Base-by-base conservation (phyloP, 2,888 invertebrate genomes). In the Patella depressa region DNA sequence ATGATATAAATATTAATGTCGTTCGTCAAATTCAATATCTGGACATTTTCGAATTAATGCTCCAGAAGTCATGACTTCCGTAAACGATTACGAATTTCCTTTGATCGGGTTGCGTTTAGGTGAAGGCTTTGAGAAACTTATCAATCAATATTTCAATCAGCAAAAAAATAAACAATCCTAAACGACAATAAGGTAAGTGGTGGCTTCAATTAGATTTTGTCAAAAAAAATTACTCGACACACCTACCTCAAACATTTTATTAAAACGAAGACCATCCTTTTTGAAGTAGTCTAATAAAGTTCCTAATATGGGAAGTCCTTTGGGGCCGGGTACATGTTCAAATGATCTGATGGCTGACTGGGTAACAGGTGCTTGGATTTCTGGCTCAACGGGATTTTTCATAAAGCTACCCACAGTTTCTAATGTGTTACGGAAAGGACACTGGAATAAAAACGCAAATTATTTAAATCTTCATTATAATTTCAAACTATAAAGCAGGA, bases 221-320 rank as follows among this genome's bases (percentile, higher is more conserved):
- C 45, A 45, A 9, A 45, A 45, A 0, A 3, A 24, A 76, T 45
- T 0, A 45, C 45, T 7, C 9, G 45, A 29, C n/a, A 54, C 17
- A 59, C 83, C 65, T 83, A 91, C 91, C 86, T 91, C 88, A 83
- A 90, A 90, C 89, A 91, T 89, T 85, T 90, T 91, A 73, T 84
- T 85, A 80, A 91, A 91, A 75, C 83, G 83, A 24, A 88, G 84
- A 45, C 91, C 91, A 73, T 89, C 89, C 77, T 89, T 89, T 80
- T 90, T 89, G 71, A 89, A 84, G 79, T 89, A 90, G 53, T 90
- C 88, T 29, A 88, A 86, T 34, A 89, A 77, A 9, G 89, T 89
- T 57, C 90, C 90, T 3, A 90, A 82, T 3, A 89, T 53, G 17
- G 90, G 90, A 3, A 88, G 78, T 0, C 90, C 90, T 76, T 87